A percentile compares a stretch with the other conserved stretches of the same genome.
These are phyloP conservation scores for Hetaerina americana DNA, from an alignment of 1,140 invertebrate genomes.

Conservation along the genomic window DNA sequence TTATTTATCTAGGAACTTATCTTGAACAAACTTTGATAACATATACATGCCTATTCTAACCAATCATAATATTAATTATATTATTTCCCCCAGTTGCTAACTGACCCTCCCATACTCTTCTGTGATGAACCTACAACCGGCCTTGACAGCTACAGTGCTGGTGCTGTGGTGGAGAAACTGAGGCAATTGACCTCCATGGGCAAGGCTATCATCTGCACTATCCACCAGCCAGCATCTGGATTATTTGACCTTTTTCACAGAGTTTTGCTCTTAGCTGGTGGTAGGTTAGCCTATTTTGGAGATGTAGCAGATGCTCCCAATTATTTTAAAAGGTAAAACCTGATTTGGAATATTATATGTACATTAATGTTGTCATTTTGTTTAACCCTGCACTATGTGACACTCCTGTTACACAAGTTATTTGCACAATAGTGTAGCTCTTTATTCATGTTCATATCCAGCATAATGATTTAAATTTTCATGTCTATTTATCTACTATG, in stretches of 20 bases:
- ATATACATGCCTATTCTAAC: not conserved
- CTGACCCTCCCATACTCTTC: constrained; percentile 61
- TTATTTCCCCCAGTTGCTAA: constrained; percentile 39
- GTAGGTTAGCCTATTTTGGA: constrained; percentile 68
- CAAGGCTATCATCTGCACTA: constrained; percentile 68
- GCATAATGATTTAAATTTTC: too few relatives aligned
- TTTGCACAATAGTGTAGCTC: too few relatives aligned
- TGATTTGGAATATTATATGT: too few relatives aligned
- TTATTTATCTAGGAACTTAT: too few relatives aligned
- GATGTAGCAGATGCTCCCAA: constrained; percentile 15
- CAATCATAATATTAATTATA: not conserved
- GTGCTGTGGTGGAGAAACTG: constrained; percentile 54
- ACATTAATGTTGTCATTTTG: too few relatives aligned
- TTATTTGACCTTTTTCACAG: constrained; percentile 70
- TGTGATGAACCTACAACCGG: constrained; percentile 76
- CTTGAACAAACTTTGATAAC: too few relatives aligned
- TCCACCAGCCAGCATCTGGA: constrained; percentile 78
- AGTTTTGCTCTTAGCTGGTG: constrained; percentile 59
- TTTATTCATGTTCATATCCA: too few relatives aligned
- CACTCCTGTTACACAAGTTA: too few relatives aligned
- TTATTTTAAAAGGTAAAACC: constrained; percentile 15
- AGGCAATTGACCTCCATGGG: constrained; percentile 44
- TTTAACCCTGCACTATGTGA: too few relatives aligned
- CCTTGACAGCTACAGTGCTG: constrained; percentile 67
- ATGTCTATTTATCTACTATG: too few relatives aligned